These are phyloP conservation scores for Semotilus atromaculatus DNA, from an alignment of 2,797 vertebrate genomes.

Conservation along the genomic window DNA sequence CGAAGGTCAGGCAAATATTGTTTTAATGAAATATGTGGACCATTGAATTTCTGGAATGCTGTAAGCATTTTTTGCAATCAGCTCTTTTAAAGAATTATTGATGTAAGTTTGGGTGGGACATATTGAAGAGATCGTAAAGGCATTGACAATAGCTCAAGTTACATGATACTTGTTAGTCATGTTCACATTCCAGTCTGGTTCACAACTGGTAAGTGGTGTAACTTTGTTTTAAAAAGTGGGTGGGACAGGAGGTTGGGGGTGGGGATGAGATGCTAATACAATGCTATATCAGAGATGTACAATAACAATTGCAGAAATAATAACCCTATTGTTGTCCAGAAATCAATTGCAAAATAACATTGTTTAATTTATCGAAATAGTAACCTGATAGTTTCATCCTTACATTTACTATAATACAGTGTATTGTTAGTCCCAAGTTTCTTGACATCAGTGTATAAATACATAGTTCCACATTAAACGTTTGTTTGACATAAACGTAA, in stretches of 20 bases:
- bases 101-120: background rate
- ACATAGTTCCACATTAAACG: background rate
- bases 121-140: background rate
- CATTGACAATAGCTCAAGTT: background rate
- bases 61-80: background rate
- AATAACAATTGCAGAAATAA: no score
- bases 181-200: background rate
- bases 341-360: background rate
- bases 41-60: conserved; percentile 18
- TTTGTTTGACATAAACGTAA: no score
- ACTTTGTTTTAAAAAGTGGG: background rate
- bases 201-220: background rate
- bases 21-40: conserved; percentile 6
- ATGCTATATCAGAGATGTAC: background rate
- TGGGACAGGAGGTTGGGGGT: background rate
- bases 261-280: background rate
- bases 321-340: background rate
- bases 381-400: background rate
- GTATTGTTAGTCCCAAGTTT: background rate
- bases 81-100: background rate
- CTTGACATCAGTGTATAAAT: background rate
- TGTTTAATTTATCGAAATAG: background rate
- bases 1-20: conserved; percentile 47
- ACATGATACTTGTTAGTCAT: background rate
- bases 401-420: background rate